Percentiles rank a stretch among this genome's conserved stretches.
Conservation (phyloP, 2,888 invertebrate species). For the Glyphotaelius pellucidus region DNA sequence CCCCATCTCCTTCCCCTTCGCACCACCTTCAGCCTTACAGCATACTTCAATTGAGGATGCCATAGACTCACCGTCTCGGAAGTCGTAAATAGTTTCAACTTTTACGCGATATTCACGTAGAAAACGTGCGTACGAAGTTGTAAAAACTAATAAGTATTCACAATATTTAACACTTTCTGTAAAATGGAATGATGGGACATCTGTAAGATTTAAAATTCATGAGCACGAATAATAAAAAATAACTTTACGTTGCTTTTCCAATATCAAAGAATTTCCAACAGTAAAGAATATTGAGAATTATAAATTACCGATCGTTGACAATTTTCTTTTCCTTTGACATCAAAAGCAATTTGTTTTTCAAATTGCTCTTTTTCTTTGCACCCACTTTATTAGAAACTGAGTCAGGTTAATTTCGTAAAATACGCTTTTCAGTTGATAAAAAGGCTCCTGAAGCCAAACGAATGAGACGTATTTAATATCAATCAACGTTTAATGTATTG, state of each 20-base stretch:
- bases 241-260: not conserved
- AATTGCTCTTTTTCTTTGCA: not conserved
- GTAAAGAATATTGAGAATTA: not conserved
- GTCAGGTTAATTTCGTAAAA: not conserved
- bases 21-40: too few species aligned
- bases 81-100: too few species aligned
- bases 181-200: not conserved
- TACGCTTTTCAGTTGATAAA: not conserved
- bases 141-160: too few species aligned
- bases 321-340: not conserved
- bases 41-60: too few species aligned
- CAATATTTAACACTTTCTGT: not conserved
- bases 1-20: too few species aligned
- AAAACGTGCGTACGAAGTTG: too few species aligned
- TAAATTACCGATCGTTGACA: not conserved
- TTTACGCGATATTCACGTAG: too few species aligned
- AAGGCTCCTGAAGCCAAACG: not conserved
- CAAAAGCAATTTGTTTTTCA: not conserved
- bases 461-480: not conserved
- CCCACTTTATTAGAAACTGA: not conserved
- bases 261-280: not conserved
- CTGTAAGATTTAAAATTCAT: not conserved
- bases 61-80: too few species aligned
- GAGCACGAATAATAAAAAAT: not conserved
- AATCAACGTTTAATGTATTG: conserved; percentile 3